Percentiles rank a stretch among this genome's conserved stretches.
Conservation (phyloP, 2,113 vertebrate genomes). For the Pelvicachromis taeniatus region DNA sequence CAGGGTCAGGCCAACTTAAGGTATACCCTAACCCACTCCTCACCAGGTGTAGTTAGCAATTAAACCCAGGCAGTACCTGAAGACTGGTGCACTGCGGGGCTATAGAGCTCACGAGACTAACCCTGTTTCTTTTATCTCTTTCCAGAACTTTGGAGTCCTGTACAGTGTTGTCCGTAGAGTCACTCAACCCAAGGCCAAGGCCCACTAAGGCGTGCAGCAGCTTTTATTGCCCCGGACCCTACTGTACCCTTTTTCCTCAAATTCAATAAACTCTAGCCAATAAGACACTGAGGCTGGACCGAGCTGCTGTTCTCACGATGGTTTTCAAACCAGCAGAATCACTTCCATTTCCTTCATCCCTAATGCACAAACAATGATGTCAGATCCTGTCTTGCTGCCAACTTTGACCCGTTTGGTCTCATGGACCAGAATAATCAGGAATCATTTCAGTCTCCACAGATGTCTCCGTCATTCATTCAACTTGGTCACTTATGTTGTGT, state of each 20-base stretch:
- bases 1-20: neutral
- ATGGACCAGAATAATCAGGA: conserved; percentile 36
- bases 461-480: neutral
- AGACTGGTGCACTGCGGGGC: neutral
- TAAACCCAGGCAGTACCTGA: neutral
- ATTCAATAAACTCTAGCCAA: conserved; percentile 22
- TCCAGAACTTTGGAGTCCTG: conserved; percentile 87
- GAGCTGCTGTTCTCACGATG: conserved; percentile 23
- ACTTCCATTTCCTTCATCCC: conserved; percentile 21
- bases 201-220: conserved; percentile 66
- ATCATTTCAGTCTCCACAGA: conserved; percentile 37
- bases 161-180: conserved; percentile 85
- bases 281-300: conserved; percentile 17
- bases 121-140: neutral
- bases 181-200: conserved; percentile 84
- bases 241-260: neutral
- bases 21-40: neutral
- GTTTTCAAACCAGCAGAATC: conserved; percentile 40
- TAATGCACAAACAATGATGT: conserved; percentile 47
- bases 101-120: neutral
- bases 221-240: neutral
- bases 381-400: conserved; percentile 58
- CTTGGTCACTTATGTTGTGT: neutral
- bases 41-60: neutral
- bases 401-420: conserved; percentile 26